Conservation (phyloP, 2,113 vertebrate species). For the Heterochromis multidens region DNA sequence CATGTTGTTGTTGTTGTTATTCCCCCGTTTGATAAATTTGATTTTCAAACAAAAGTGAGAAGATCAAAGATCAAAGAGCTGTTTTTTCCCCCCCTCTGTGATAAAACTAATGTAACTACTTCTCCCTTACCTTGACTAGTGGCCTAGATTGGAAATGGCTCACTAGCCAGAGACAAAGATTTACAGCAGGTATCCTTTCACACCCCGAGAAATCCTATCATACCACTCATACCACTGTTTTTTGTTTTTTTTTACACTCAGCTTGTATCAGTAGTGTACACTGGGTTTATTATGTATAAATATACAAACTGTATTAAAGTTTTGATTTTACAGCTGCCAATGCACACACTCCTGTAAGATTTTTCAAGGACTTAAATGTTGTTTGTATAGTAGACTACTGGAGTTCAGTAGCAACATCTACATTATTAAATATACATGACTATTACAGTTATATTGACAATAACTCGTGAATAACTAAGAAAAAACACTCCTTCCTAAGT, state of each 20-base stretch:
- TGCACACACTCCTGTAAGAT: background rate
- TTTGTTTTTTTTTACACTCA: background rate
- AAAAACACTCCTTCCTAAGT: background rate
- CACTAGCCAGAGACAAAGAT: conserved; percentile 42
- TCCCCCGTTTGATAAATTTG: conserved; percentile 77
- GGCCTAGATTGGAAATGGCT: conserved; percentile 66
- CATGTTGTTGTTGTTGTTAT: conserved; percentile 71
- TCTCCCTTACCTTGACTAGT: conserved; percentile 64
- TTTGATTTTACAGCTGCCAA: background rate
- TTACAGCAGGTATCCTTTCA: background rate
- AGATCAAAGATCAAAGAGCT: conserved; percentile 78
- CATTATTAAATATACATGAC: background rate
- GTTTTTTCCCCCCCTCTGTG: conserved; percentile 41
- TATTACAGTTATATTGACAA: background rate
- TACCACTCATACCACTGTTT: background rate
- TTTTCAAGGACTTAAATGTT: background rate
- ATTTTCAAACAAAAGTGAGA: conserved; percentile 81
- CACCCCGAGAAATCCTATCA: background rate
- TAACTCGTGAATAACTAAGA: background rate
- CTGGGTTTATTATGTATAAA: background rate
- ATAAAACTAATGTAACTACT: conserved; percentile 61
- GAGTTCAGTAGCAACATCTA: background rate
- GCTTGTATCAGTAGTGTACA: background rate
- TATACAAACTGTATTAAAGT: background rate
- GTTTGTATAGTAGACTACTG: background rate